Percentiles rank a stretch among this genome's conserved stretches.
Evolutionary conservation across 1,140 invertebrate species (phyloP).

Genomic region (Listronotus oregonensis): DNA sequence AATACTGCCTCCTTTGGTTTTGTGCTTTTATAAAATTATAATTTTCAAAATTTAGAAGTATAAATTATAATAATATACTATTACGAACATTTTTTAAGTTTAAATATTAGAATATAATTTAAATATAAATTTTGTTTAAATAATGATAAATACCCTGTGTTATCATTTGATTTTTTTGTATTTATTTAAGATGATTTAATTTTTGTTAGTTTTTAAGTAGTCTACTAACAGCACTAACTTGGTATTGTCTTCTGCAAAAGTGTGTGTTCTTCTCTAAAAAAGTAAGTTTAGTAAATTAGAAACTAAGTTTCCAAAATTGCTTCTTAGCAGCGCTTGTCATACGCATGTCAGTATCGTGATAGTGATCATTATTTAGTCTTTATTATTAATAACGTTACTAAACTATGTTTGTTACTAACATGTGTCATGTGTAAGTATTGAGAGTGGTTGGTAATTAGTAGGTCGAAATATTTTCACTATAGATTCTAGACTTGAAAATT

Average conservation of each 20-base stretch:
- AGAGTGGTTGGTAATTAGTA: no score
- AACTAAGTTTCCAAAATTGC: slow-evolving; percentile 16
- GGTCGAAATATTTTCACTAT: no score
- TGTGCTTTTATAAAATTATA: no score
- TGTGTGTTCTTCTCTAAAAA: slow-evolving; percentile 31
- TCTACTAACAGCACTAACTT: slow-evolving; percentile 30
- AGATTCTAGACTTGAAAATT: no score
- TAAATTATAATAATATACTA: no score
- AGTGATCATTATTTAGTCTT: slow-evolving; percentile 3
- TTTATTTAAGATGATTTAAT: slow-evolving; percentile 3
- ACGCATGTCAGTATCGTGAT: slow-evolving; percentile 10
- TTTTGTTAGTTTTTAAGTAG: slow-evolving; percentile 4
- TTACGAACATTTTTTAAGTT: no score
- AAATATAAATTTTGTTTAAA: no score
- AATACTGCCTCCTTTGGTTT: no score
- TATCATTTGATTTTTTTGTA: no score
- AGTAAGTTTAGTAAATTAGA: slow-evolving; percentile 28
- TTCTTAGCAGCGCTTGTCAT: slow-evolving; percentile 26
- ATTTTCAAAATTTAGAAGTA: no score
- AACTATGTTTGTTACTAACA: background rate
- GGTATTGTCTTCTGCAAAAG: slow-evolving; percentile 23
- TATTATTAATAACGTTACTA: background rate
- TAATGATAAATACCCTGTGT: no score
- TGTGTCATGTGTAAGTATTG: background rate
- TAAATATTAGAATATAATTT: no score